Percentiles rank a stretch among this genome's conserved stretches.
Conservation (phyloP, 2,888 invertebrate species). For the Eupeodes latifasciatus region DNA sequence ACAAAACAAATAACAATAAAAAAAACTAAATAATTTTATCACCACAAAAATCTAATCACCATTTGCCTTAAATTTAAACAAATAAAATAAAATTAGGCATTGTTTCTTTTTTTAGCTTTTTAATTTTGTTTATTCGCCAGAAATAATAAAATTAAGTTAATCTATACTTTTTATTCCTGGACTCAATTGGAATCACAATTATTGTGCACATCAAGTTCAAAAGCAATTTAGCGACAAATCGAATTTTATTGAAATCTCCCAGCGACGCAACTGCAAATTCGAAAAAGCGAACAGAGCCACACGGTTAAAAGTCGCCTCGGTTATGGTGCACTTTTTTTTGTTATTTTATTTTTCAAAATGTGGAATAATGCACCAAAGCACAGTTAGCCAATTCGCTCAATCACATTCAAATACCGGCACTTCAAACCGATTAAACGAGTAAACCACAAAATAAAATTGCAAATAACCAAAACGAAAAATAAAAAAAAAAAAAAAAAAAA, state of each 20-base stretch:
- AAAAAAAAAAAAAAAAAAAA: conserved; percentile 19
- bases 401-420: conserved; percentile 40
- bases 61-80: conserved; percentile 29
- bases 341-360: background rate
- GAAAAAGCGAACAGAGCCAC: background rate
- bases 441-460: conserved; percentile 28
- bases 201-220: conserved; percentile 40
- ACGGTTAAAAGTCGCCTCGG: background rate
- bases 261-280: background rate
- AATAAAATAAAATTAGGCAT: background rate
- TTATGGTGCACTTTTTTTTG: conserved; percentile 34
- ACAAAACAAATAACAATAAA: background rate
- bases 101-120: background rate
- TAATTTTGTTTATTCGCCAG: background rate
- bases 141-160: conserved; percentile 40
- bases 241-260: conserved; percentile 52
- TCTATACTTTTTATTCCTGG: conserved; percentile 42
- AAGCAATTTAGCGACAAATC: conserved; percentile 41
- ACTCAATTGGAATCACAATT: conserved; percentile 69
- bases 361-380: background rate
- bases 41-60: conserved; percentile 42
- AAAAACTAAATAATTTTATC: background rate
- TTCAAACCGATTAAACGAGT: conserved; percentile 15
- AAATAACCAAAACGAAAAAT: conserved; percentile 13
- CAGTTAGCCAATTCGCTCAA: conserved; percentile 12